A percentile compares a stretch with the other conserved stretches of the same genome.
Conservation (phyloP, 2,113 vertebrate species). For the Cyanoramphus novaezelandiae region DNA sequence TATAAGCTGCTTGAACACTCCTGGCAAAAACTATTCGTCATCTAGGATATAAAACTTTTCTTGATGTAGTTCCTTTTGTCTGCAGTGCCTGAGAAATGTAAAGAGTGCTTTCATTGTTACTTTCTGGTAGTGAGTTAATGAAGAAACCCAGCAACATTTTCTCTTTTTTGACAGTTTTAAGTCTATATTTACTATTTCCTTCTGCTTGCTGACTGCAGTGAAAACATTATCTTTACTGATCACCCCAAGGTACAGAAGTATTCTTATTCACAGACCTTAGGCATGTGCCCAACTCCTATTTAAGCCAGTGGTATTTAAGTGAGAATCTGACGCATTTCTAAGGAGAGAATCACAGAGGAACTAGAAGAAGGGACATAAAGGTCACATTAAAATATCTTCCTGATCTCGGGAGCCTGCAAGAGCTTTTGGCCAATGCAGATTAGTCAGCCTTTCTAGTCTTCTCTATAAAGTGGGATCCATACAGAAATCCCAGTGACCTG, state of each 20-base stretch:
- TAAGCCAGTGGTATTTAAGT: neutral
- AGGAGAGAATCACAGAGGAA: neutral
- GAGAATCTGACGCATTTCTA: neutral
- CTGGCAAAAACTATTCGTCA: neutral
- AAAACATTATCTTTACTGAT: neutral
- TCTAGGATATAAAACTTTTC: neutral
- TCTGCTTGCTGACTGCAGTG: neutral
- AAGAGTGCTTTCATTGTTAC: neutral
- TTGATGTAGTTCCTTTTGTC: neutral
- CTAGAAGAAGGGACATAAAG: neutral
- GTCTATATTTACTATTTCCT: neutral
- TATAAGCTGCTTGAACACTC: neutral
- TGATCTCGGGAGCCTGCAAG: neutral
- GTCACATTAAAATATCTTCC: neutral
- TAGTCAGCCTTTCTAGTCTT: neutral
- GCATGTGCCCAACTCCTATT: neutral
- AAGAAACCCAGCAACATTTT: neutral
- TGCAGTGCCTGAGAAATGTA: neutral
- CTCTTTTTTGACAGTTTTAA: neutral
- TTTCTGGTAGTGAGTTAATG: neutral
- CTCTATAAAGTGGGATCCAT: neutral
- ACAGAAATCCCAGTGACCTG: neutral
- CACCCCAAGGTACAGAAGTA: neutral
- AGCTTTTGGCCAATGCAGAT: neutral
- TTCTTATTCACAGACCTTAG: neutral